Percentiles rank a stretch among this genome's conserved stretches.
Conservation (phyloP, 1,140 invertebrate species). For the Hirudo medicinalis region DNA sequence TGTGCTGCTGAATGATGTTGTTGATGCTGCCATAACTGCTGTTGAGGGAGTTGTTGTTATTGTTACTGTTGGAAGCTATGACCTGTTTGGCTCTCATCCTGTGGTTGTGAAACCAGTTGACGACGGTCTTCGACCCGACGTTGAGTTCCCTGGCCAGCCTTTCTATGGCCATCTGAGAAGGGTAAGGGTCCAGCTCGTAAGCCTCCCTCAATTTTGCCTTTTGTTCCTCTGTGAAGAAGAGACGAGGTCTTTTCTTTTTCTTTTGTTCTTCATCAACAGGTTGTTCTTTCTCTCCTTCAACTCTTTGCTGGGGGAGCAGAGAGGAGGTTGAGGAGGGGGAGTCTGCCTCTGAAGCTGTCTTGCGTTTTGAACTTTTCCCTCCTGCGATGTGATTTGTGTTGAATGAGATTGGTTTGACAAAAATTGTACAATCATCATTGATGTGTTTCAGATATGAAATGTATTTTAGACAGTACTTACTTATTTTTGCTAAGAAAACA, state of each 20-base stretch:
- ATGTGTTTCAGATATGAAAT: no score
- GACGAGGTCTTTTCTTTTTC: conserved; percentile 45
- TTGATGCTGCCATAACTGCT: background rate
- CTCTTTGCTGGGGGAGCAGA: no score
- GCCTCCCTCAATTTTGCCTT: conserved; percentile 86
- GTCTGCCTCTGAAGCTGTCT: no score
- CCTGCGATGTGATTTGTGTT: no score
- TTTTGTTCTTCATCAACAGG: conserved; percentile 24
- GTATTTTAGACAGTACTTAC: no score
- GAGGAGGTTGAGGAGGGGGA: no score
- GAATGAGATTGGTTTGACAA: no score
- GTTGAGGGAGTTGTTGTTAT: background rate
- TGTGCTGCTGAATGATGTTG: background rate
- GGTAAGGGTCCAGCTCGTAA: conserved; percentile 87
- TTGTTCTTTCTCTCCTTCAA: background rate
- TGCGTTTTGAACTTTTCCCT: no score
- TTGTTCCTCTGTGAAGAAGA: conserved; percentile 92
- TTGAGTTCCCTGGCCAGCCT: conserved; percentile 80
- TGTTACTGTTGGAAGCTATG: background rate
- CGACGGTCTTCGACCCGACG: conserved; percentile 81
- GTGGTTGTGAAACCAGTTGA: conserved; percentile 98
- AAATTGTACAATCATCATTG: no score
- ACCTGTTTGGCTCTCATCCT: conserved; percentile 78
- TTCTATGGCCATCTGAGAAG: conserved; percentile 84
- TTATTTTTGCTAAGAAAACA: no score